Base-by-base conservation (phyloP, 2,888 invertebrate genomes). In the Hololepta plana region DNA sequence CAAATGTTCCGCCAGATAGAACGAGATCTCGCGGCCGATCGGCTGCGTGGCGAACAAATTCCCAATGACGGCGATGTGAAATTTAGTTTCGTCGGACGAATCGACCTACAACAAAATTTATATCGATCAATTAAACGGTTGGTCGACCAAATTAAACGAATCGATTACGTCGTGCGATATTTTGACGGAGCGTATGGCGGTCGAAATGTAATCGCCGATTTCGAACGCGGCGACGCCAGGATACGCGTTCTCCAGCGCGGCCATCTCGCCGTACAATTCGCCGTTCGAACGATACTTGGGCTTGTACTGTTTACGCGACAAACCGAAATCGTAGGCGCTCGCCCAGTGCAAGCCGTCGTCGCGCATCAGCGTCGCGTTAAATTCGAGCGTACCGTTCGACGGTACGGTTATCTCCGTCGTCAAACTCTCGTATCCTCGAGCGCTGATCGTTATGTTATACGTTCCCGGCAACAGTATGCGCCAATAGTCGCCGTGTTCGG, bases 401-500 rank as follows among this genome's bases (percentile, higher is more conserved):
- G 72, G 68, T 1, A 84, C 64, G 1, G 55, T 60, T 5, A 82
- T 65, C 35, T 56, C 57, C 34, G 66, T 61, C 0, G 72, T 72
- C 27, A 70, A 55, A 20, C 66, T 58, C 45, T 73, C 71, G 51
- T 54, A 81, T 65, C 79, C 81, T 26, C 62, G 52, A 13, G 73
- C 76, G 26, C 60, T 56, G 0, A 72, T 77, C 4, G 76, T 82
- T 20, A 95, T 48, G 36, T 74, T 74, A 48, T 95, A 91, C 4
- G 55, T 64, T 11, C 93, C 95, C 0, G 95, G 91, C 8, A 73
- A 48, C 4, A 96, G 57, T 13, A 98, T 55, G 14, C 91, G 65
- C 85, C 88, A 98, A 55, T 80, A 98, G 56, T 96, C 95, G 0
- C 98, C 96, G 33, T 64, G 61, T 4, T 48, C 48, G 0, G 75